Evolutionary conservation across 1,140 invertebrate species (phyloP), one percentile per base, ranked within the genome.

Genomic region (Brachionus asplanchnoidis): DNA sequence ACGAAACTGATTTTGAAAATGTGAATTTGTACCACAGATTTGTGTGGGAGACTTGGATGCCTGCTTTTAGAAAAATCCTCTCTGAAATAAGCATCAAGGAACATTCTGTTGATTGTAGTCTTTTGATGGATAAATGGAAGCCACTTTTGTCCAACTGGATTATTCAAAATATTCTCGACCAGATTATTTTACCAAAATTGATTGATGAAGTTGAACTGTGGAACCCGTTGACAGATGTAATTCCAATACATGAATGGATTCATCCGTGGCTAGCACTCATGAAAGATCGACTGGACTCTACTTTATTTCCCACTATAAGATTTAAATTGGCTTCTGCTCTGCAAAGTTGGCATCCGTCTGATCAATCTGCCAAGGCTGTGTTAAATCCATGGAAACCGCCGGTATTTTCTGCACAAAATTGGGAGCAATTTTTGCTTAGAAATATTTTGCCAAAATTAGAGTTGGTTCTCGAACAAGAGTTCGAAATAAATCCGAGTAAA

Each of bases 181-280:
- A 96, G 86, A 89, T 95, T 7, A 91, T 97, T 42, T 89, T 96
- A 84, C 95, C 95, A 1, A 92, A 93, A 83, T 88, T 99, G 44
- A 92, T 93, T 36, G 87, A 91, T 36, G 95, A 95, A 86, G 95
- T 97, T 0, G 93, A 95, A 56, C 92, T 93, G 53, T 99, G 97
- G 97, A 95, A 99, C 91, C 97, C 97, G 0, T 91, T 97, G 0
- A 94, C 93, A 0, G 97, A 99, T 88, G 94, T 94, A 0, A 92
- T 97, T 79, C 96, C 97, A 2, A 95, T 99, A 86, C 96, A 99
- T 90, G 92, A 93, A 7, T 99, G 97, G 97, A 93, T 98, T 83
- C 93, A 97, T 90, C 97, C 97, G 0, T 99, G 97, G 97, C 91
- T 95, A 50, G 93, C 93, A 7, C 88, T 94, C 26, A 92, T 96